phyloP scores from a whole-genome alignment of 2,888 invertebrate species.

The Eupithecia inturbata region DNA sequence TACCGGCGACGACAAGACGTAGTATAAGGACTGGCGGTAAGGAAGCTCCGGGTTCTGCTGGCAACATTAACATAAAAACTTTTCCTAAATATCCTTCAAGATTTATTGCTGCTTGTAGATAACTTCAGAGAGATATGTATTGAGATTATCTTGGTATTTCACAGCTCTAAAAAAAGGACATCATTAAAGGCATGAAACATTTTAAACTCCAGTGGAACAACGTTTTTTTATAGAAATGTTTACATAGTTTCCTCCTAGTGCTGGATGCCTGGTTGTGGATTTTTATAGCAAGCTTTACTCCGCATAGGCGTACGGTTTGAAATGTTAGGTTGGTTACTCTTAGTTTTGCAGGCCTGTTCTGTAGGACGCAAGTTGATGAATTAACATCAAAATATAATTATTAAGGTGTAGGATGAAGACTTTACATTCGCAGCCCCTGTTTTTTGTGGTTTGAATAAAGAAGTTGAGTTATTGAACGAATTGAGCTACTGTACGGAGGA shows the following conservation, averaged over 20 bases:
- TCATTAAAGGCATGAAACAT: neutral
- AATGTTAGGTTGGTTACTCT: neutral
- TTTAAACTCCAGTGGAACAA: neutral
- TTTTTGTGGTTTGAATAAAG: neutral
- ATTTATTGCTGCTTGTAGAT: neutral
- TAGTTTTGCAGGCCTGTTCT: neutral
- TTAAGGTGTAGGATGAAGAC: neutral
- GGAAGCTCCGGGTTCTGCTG: neutral
- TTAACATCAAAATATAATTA: neutral
- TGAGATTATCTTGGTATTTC: neutral
- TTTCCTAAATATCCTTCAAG: neutral
- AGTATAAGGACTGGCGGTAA: neutral
- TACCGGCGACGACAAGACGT: slow-evolving; percentile 27
- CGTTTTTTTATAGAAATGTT: neutral
- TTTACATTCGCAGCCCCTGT: neutral
- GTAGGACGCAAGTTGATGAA: neutral
- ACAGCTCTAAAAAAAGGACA: too few species aligned
- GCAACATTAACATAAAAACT: neutral
- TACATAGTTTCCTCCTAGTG: neutral
- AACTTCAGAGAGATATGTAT: neutral
- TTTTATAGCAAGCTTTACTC: neutral
- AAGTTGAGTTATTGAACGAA: neutral
- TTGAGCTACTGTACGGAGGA: neutral
- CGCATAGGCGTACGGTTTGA: neutral
- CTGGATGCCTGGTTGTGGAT: neutral